Conservation (phyloP, 1,140 invertebrate genomes). For the Drosophila pandora region DNA sequence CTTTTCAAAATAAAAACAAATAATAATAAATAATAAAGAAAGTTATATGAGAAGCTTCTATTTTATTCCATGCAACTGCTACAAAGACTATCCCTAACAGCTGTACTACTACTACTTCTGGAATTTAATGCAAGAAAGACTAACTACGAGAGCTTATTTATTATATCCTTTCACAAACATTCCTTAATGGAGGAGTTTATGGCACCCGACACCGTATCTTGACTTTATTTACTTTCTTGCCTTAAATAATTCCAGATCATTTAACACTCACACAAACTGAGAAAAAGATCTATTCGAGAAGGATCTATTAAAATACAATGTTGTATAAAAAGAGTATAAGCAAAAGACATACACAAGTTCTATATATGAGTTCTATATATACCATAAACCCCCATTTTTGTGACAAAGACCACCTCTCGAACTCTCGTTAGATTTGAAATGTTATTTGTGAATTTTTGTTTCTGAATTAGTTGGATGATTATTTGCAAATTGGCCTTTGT, state of each 20-base stretch:
- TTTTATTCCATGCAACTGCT: neutral
- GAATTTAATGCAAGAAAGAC: conserved; percentile 15
- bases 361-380: neutral
- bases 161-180: too few relatives aligned
- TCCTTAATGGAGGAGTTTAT: neutral
- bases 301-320: conserved; percentile 11
- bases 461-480: conserved; percentile 84
- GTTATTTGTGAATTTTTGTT: conserved; percentile 74
- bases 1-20: conserved; percentile 22
- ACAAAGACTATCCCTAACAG: neutral
- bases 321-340: too few relatives aligned
- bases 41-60: neutral
- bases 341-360: neutral
- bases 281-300: neutral
- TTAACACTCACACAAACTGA: conserved; percentile 15
- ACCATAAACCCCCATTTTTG: neutral
- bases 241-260: conserved; percentile 23
- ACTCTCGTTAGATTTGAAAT: conserved; percentile 39
- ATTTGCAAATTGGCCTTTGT: conserved; percentile 84
- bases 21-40: neutral
- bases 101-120: neutral
- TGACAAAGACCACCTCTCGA: neutral
- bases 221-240: conserved; percentile 10
- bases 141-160: neutral
- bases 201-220: neutral